Base-by-base conservation (phyloP, 64 coral and sea anemone genomes). In the Anthopleura sola region DNA sequence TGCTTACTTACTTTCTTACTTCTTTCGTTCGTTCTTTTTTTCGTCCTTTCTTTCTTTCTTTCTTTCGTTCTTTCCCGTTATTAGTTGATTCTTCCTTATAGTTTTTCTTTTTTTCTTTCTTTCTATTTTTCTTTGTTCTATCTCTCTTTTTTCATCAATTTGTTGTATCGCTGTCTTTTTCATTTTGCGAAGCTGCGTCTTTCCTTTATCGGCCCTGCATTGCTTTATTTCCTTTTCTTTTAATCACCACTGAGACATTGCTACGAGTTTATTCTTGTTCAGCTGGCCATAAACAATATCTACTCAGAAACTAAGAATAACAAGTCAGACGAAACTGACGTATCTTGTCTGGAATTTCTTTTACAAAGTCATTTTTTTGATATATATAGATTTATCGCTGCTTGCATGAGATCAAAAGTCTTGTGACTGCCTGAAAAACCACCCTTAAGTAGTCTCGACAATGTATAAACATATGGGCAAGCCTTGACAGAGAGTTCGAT, bases 391-490 rank as follows among this genome's bases (percentile, higher is more conserved):
- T 71, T 71, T 71, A 71, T 71, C 66, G 3, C 29, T 32, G 66
- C 66, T 71, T 71, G 66, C 66, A 71, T 71, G 66, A 71, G 66
- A 71, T 71, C 66, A 71, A 71, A 71, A 71, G 66, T 71, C 66
- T 71, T 71, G 66, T 71, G 66, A 71, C 28, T 71, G 66, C 26
- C 66, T 71, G 16, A 62, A 71, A 32, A 71, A 71, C 66, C 66
- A 71, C 29, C 58, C 66, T 71, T 71, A 71, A 71, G 66, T 71
- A 71, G 66, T 71, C 66, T 71, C 66, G 66, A 71, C 66, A 71
- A 71, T 71, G 66, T 71, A 71, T 71, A 71, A 71, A 71, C 66
- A 71, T 34, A 71, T 71, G 66, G 66, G 66, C 66, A 71, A 71
- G 66, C 16, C 66, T 34, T 71, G 66, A 71, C 66, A 71, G 29